A percentile compares a stretch with the other conserved stretches of the same genome.
These are phyloP conservation scores for Protosalanx chinensis DNA, from an alignment of 2,797 vertebrate genomes.

Conservation along the genomic window DNA sequence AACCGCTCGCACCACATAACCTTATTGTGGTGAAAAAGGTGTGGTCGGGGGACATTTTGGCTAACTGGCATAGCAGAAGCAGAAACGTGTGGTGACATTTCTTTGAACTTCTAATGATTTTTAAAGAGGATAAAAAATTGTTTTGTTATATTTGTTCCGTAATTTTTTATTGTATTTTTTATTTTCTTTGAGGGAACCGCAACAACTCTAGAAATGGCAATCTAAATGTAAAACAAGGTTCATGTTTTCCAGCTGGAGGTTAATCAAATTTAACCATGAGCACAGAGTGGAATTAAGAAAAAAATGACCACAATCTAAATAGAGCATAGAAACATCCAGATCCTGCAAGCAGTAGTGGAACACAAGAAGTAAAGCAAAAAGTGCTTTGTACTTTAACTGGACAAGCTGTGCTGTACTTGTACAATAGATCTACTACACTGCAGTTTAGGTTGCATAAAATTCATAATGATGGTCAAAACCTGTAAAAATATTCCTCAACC, in stretches of 20 bases:
- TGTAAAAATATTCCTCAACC: not conserved
- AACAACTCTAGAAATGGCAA: conserved; percentile 29
- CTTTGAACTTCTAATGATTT: conserved; percentile 35
- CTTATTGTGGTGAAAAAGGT: conserved; percentile 31
- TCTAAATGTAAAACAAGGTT: conserved; percentile 26
- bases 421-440: not conserved
- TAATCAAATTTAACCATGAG: conserved; percentile 7
- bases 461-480: not conserved
- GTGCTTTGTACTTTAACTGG: not conserved
- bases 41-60: conserved; percentile 44
- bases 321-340: not conserved
- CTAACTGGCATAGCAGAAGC: conserved; percentile 20
- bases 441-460: not conserved
- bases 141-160: conserved; percentile 2
- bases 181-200: not conserved
- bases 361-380: not conserved
- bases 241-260: conserved; percentile 24
- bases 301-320: not conserved
- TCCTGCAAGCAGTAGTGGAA: not conserved
- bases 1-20: conserved; percentile 32
- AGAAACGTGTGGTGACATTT: conserved; percentile 30
- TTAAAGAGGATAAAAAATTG: not conserved
- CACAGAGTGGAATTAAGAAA: not conserved
- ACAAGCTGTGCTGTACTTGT: not conserved
- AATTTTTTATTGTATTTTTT: no score